A percentile compares a stretch with the other conserved stretches of the same genome.
phyloP scores from a whole-genome alignment of 2,888 invertebrate genomes.

The Chrysopilus asiliformis region DNA sequence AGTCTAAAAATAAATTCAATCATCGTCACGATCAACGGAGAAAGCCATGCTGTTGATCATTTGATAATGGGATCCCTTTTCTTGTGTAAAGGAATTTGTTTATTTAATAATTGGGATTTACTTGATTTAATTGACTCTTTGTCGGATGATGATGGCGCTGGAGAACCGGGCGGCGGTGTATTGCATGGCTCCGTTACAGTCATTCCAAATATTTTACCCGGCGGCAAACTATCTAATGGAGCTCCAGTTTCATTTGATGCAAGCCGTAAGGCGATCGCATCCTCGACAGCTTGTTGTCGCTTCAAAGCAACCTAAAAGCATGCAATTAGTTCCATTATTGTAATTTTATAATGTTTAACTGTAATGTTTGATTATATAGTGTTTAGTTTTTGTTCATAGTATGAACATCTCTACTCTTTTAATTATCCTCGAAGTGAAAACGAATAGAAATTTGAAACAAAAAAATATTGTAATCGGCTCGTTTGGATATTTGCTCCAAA shows the following conservation, averaged over 20 bases:
- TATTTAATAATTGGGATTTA: conserved; percentile 5
- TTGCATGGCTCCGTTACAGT: conserved; percentile 63
- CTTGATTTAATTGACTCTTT: conserved; percentile 13
- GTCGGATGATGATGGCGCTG: conserved; percentile 11
- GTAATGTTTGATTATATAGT: too few relatives aligned
- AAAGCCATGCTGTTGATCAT: too few relatives aligned
- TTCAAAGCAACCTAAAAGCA: conserved; percentile 73
- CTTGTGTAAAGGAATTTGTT: too few relatives aligned
- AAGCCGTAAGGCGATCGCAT: conserved; percentile 85
- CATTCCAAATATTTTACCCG: conserved; percentile 85
- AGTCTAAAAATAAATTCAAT: conserved; percentile 18
- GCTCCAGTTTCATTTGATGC: conserved; percentile 73
- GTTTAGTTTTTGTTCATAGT: too few relatives aligned
- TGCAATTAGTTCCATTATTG: background rate
- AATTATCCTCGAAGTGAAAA: too few relatives aligned
- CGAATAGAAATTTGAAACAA: too few relatives aligned
- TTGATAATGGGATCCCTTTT: too few relatives aligned
- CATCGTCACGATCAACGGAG: too few relatives aligned
- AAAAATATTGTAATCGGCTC: too few relatives aligned
- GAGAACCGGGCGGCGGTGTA: conserved; percentile 25
- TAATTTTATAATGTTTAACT: too few relatives aligned
- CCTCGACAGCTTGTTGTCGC: conserved; percentile 93
- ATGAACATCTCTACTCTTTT: too few relatives aligned
- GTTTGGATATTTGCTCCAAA: too few relatives aligned
- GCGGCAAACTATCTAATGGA: conserved; percentile 59